Evolutionary conservation across 64 coral and sea anemone genomes (phyloP).

Genomic region (Actinia tenebrosa): DNA sequence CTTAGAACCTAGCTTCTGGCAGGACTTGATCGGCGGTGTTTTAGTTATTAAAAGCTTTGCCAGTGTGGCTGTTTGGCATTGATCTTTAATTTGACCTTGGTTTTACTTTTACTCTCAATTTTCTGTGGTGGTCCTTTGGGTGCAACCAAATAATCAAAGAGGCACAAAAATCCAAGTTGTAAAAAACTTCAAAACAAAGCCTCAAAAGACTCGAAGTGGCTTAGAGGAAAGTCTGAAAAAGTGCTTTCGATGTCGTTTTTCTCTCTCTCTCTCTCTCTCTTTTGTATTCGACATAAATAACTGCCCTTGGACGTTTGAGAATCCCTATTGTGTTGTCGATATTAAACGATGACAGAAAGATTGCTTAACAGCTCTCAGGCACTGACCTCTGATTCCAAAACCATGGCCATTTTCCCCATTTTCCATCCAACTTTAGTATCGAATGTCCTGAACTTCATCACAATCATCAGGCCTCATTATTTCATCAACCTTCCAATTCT

Average conservation of each 20-base stretch:
- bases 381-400: constrained; percentile 9
- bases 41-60: no score
- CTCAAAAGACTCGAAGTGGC: not conserved
- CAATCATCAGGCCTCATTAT: not conserved
- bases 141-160: not conserved
- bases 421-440: not conserved
- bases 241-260: not conserved
- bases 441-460: not conserved
- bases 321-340: constrained; percentile 1
- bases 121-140: not conserved
- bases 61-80: not conserved
- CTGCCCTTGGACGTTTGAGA: not conserved
- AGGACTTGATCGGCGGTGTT: not conserved
- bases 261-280: not conserved
- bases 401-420: not conserved
- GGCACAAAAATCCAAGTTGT: not conserved
- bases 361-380: not conserved
- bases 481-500: not conserved
- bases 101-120: not conserved
- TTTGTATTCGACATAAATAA: not conserved
- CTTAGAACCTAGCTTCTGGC: not conserved
- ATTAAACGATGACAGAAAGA: constrained; percentile 4
- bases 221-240: not conserved
- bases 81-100: not conserved
- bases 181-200: not conserved